These are phyloP conservation scores for Rhagoletis zephyria DNA, from an alignment of 1,140 invertebrate species.

Conservation along the genomic window DNA sequence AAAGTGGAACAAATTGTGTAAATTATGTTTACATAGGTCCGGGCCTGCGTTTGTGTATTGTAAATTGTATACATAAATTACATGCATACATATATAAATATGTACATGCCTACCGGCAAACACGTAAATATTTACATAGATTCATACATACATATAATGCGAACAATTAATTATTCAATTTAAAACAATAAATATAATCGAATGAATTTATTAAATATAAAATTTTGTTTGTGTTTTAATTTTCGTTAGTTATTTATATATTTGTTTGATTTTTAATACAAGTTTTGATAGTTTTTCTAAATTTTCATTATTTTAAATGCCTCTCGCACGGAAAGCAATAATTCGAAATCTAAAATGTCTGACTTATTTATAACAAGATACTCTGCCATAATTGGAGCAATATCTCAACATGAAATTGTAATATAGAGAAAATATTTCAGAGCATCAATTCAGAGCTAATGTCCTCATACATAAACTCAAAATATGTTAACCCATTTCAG, in stretches of 20 bases:
- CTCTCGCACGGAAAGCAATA: too few relatives aligned
- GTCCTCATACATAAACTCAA: too few relatives aligned
- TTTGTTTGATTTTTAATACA: not conserved
- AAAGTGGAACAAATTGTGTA: not conserved
- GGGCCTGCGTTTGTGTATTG: not conserved
- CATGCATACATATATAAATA: too few relatives aligned
- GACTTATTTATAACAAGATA: too few relatives aligned
- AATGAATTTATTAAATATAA: constrained; percentile 45
- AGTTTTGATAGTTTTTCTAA: too few relatives aligned
- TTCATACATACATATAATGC: not conserved
- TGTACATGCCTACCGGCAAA: not conserved
- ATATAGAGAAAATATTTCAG: too few relatives aligned
- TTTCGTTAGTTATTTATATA: not conserved
- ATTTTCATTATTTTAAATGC: too few relatives aligned
- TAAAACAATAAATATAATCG: constrained; percentile 20
- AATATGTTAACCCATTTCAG: too few relatives aligned
- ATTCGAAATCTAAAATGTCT: too few relatives aligned
- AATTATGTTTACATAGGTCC: not conserved
- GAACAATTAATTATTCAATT: constrained; percentile 34
- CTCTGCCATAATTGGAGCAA: too few relatives aligned
- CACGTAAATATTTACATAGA: not conserved
- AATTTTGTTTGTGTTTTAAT: not conserved
- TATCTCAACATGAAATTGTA: too few relatives aligned
- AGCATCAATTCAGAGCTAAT: too few relatives aligned
- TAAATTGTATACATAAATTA: not conserved